Conservation (phyloP, 2,797 vertebrate genomes). For the Danio jaintianensis region DNA sequence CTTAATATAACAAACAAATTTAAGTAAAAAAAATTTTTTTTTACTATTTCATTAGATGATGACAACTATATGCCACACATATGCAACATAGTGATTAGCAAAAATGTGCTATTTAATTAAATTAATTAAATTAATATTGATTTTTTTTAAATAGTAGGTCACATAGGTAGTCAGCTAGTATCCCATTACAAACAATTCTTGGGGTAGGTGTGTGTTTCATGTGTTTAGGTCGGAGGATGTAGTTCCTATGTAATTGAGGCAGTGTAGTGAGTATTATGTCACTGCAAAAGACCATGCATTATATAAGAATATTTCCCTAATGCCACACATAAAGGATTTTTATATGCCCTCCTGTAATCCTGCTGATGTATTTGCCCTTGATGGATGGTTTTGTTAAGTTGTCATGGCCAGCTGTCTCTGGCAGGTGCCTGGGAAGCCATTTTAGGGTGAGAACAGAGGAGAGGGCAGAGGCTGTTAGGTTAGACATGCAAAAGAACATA, state of each 20-base stretch:
- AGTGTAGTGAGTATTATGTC: slow-evolving; percentile 63
- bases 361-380: slow-evolving; percentile 67
- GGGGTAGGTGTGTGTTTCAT: background rate
- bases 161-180: background rate
- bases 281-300: slow-evolving; percentile 62
- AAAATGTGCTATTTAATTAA: too few relatives aligned
- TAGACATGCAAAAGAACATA: slow-evolving; percentile 14
- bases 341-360: slow-evolving; percentile 68
- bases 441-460: slow-evolving; percentile 43
- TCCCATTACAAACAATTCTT: background rate
- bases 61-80: background rate
- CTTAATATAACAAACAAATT: too few relatives aligned
- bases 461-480: slow-evolving; percentile 9
- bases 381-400: slow-evolving; percentile 69
- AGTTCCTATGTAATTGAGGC: slow-evolving; percentile 58
- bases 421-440: slow-evolving; percentile 45
- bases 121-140: background rate
- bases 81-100: background rate
- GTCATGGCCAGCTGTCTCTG: slow-evolving; percentile 64
- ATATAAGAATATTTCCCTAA: slow-evolving; percentile 69
- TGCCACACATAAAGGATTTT: slow-evolving; percentile 66
- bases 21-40: background rate
- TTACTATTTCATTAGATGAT: background rate
- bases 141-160: background rate
- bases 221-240: slow-evolving; percentile 37